Percentiles rank a stretch among this genome's conserved stretches.
Conservation (phyloP, 2,888 invertebrate species). For the Malthinus seriepunctatus region DNA sequence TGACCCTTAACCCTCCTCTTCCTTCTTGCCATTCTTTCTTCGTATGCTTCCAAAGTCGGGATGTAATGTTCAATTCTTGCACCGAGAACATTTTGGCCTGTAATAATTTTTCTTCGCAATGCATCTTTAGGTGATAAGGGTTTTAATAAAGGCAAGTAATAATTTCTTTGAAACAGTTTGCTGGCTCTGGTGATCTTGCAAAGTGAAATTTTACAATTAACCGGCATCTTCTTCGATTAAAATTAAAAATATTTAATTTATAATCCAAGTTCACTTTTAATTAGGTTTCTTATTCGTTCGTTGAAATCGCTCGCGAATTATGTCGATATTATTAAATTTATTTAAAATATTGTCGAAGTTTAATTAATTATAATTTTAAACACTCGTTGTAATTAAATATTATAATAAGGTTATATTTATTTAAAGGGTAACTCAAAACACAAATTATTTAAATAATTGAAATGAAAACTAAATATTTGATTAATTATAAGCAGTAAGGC, state of each 20-base stretch:
- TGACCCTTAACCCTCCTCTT: constrained; percentile 46
- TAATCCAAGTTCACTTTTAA: background rate
- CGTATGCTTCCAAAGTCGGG: constrained; percentile 65
- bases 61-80: constrained; percentile 69
- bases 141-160: constrained; percentile 79
- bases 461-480: constrained; percentile 14
- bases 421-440: constrained; percentile 10
- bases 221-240: constrained; percentile 41
- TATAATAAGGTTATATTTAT: constrained; percentile 4
- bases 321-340: background rate
- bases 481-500: constrained; percentile 16
- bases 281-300: background rate
- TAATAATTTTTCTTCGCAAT: constrained; percentile 76
- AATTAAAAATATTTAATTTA: constrained; percentile 6
- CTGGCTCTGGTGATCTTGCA: constrained; percentile 82
- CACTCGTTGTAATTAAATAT: constrained; percentile 9
- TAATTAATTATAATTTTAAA: constrained; percentile 10
- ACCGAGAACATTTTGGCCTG: constrained; percentile 70
- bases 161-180: constrained; percentile 77
- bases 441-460: constrained; percentile 15
- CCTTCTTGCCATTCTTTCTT: constrained; percentile 45
- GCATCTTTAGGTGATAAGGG: constrained; percentile 82
- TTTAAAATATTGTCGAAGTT: background rate
- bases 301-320: background rate
- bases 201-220: constrained; percentile 57